These are phyloP conservation scores for Calliopum simillimum DNA, from an alignment of 2,888 invertebrate genomes.

Conservation along the genomic window DNA sequence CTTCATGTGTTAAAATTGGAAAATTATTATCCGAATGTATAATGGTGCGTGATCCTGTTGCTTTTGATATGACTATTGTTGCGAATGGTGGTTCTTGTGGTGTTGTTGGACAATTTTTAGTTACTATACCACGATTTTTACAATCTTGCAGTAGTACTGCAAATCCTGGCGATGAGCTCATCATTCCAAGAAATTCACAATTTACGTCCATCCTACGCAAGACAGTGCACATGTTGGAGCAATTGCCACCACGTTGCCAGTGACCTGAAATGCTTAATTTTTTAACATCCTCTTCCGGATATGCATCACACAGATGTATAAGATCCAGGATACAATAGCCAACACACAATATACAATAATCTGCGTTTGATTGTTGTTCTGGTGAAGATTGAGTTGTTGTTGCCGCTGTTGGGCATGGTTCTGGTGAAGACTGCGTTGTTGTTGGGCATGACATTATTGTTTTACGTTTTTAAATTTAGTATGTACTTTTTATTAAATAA, in stretches of 20 bases:
- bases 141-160: slow-evolving; percentile 72
- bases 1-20: slow-evolving; percentile 69
- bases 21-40: slow-evolving; percentile 73
- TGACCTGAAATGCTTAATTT: slow-evolving; percentile 70
- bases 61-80: slow-evolving; percentile 71
- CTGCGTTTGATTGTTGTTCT: background rate
- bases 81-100: slow-evolving; percentile 71
- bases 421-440: too few relatives aligned
- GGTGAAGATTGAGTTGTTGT: too few relatives aligned
- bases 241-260: slow-evolving; percentile 79
- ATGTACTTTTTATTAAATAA: too few relatives aligned
- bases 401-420: too few relatives aligned
- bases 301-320: slow-evolving; percentile 71
- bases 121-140: slow-evolving; percentile 68
- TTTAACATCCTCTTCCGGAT: slow-evolving; percentile 75
- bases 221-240: slow-evolving; percentile 76
- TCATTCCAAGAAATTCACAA: slow-evolving; percentile 73
- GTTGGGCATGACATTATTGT: too few relatives aligned
- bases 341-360: slow-evolving; percentile 70
- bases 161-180: slow-evolving; percentile 68
- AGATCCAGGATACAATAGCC: slow-evolving; percentile 76
- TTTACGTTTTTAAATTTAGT: too few relatives aligned
- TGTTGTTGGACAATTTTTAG: slow-evolving; percentile 69
- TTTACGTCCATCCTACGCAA: slow-evolving; percentile 70
- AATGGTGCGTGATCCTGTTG: slow-evolving; percentile 74